Evolutionary conservation across 23 tunicate species (phyloP).

Genomic region (Halocynthia roretzi): DNA sequence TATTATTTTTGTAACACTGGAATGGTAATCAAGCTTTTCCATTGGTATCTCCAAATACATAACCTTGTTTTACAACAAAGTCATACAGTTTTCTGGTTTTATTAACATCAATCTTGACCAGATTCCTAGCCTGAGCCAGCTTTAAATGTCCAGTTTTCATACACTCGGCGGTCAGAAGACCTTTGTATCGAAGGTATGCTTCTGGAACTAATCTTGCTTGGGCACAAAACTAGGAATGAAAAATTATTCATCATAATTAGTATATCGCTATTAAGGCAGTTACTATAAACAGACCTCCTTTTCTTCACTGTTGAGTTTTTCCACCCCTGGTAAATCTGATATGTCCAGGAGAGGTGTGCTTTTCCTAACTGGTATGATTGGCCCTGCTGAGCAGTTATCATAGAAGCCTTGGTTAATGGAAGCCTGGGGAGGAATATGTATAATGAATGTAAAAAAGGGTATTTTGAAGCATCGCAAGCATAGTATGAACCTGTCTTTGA

Average conservation of each 20-base stretch:
- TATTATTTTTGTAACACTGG: no score
- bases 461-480: no score
- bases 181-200: constrained; percentile 63
- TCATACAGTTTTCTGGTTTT: constrained; percentile 76
- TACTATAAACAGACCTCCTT: constrained; percentile 25
- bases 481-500: constrained; percentile 42
- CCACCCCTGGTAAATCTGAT: constrained; percentile 64
- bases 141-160: constrained; percentile 33
- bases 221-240: constrained; percentile 53
- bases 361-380: constrained; percentile 16
- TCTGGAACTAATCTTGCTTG: constrained; percentile 66
- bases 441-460: background rate
- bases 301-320: constrained; percentile 55
- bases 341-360: constrained; percentile 40
- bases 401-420: constrained; percentile 13
- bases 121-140: constrained; percentile 57
- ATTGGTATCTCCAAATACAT: constrained; percentile 12
- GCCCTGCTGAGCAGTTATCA: background rate
- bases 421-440: constrained; percentile 19
- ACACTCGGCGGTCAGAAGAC: constrained; percentile 42
- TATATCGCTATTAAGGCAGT: background rate
- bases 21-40: no score
- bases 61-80: constrained; percentile 58
- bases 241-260: background rate
- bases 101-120: constrained; percentile 86